Conservation (phyloP, 1,140 invertebrate species). For the Formica exsecta region DNA sequence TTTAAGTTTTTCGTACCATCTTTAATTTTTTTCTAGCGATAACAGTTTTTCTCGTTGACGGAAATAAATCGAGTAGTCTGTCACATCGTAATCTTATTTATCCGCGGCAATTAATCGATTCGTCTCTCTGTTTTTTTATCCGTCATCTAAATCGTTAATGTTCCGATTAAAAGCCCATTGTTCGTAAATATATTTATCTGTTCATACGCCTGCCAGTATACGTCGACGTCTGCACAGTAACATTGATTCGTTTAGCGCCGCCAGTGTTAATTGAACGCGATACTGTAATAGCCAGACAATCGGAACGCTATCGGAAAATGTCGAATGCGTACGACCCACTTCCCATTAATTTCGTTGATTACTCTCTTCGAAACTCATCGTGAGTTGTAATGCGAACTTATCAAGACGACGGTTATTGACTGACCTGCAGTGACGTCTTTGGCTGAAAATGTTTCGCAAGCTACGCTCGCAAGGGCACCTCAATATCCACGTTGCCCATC, state of each 20-base stretch:
- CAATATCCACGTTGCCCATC: constrained; percentile 42
- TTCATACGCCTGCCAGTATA: constrained; percentile 5
- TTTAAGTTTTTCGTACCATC: neutral
- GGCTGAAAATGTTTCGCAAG: constrained; percentile 36
- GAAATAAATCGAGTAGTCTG: neutral
- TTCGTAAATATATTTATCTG: constrained; percentile 35
- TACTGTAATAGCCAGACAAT: constrained; percentile 46
- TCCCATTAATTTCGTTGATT: constrained; percentile 42
- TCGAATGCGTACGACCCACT: constrained; percentile 12
- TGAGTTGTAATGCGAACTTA: constrained; percentile 15
- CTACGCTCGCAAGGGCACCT: constrained; percentile 27
- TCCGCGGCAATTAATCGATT: neutral
- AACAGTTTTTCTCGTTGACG: neutral
- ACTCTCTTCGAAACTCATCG: constrained; percentile 28
- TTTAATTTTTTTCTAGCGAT: neutral
- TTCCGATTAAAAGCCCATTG: constrained; percentile 31
- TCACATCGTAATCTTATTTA: neutral
- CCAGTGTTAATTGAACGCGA: constrained; percentile 47
- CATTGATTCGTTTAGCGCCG: constrained; percentile 48
- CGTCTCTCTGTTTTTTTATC: neutral
- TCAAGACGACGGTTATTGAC: constrained; percentile 44
- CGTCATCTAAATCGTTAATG: constrained; percentile 20
- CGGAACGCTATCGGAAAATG: constrained; percentile 17
- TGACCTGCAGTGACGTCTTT: constrained; percentile 26
- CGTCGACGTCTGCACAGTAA: constrained; percentile 12